Conservation (phyloP, 2,797 vertebrate species). For the Salarias fasciatus region DNA sequence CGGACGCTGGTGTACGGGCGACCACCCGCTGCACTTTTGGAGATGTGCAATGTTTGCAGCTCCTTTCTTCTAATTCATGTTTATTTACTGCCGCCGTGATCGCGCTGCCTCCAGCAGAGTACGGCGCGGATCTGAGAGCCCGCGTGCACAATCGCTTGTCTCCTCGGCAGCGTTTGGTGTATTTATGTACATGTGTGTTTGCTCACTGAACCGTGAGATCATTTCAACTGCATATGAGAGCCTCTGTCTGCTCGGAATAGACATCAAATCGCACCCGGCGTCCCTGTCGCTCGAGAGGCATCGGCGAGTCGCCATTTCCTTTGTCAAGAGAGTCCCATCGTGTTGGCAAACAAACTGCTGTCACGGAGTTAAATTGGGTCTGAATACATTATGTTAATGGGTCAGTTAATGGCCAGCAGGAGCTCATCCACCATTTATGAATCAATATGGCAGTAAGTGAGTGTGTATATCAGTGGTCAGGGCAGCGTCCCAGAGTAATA, state of each 20-base stretch:
- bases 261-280: constrained; percentile 28
- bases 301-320: neutral
- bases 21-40: constrained; percentile 16
- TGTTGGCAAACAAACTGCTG: constrained; percentile 17
- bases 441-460: constrained; percentile 46
- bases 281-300: neutral
- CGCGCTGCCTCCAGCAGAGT: constrained; percentile 44
- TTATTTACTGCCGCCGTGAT: constrained; percentile 40
- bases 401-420: constrained; percentile 34
- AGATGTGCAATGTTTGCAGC: constrained; percentile 21
- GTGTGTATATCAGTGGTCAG: constrained; percentile 24
- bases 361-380: constrained; percentile 8
- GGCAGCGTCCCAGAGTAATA: constrained; percentile 1
- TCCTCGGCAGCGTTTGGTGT: neutral
- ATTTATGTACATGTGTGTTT: neutral
- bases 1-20: constrained; percentile 14
- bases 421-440: constrained; percentile 40
- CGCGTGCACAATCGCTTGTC: constrained; percentile 12
- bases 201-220: constrained; percentile 15
- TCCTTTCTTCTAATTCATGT: constrained; percentile 17
- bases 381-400: constrained; percentile 48
- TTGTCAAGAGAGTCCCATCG: constrained; percentile 4
- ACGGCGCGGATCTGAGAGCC: constrained; percentile 8
- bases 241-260: constrained; percentile 5
- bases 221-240: constrained; percentile 27